Evolutionary conservation across 2,888 invertebrate species (phyloP), one percentile per base, ranked within the genome.

Genomic region (Melanophora roralis): DNA sequence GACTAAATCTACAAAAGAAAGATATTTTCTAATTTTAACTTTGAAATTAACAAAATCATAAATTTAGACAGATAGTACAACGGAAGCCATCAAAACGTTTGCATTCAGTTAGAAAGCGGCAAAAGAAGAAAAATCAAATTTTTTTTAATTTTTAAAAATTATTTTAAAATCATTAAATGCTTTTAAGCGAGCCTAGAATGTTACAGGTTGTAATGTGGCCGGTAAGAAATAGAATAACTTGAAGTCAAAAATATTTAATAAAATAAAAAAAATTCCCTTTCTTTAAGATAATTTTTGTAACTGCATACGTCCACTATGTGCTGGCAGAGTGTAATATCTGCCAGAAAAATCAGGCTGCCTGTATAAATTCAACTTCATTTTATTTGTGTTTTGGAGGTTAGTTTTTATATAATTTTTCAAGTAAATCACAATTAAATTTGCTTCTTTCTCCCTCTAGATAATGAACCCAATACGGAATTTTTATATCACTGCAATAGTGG

Each of bases 351-450:
- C 69, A 83, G 32, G 89, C 77, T 1, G 88, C 89, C 49, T 89
- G 88, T 72, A 82, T 88, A 0, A 89, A 89, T 65, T 87, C 88
- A 0, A 86, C 88, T 5, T 88, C 88, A 0, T 89, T 85, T 62
- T 84, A 88, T 57, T 74, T 86, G 40, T 89, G 89, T 67, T 88
- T 87, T 45, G 89, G 86, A 12, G 84, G 87, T 88, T 77, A 81
- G n/a, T 68, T 16, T 1, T 3, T 7, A n/a, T 36, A 51, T n/a
- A 16, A 16, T 14, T 27, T 67, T 36, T 36, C 3, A 9, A 3
- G 27, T n/a, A 11, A 21, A 0, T 16, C 12, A 12, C 36, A 8
- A 34, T 27, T 45, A n/a, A 14, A 36, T 43, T 34, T 27, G 8
- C 4, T 5, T 53, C 36, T 12, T 9, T 23, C 40, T 14, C 12